These are phyloP conservation scores for Cynopterus brachyotis DNA, from an alignment of 2,113 vertebrate genomes.

Conservation along the genomic window DNA sequence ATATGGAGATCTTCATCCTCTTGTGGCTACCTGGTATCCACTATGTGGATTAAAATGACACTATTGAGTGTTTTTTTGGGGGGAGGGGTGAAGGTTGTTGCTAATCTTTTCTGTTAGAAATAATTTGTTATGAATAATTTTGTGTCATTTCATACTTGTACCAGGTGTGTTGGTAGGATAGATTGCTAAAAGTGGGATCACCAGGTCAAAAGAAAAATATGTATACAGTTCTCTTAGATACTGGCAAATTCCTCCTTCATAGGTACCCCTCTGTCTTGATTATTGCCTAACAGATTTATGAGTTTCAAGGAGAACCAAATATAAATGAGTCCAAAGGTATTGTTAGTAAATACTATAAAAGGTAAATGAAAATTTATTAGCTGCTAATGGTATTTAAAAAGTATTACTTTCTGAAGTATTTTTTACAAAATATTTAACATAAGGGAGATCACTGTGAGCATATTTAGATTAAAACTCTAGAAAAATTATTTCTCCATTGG, in stretches of 20 bases:
- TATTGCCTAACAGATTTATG: neutral
- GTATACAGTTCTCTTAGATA: neutral
- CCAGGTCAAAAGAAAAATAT: neutral
- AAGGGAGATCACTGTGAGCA: neutral
- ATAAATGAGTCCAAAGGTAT: neutral
- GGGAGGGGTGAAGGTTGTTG: neutral
- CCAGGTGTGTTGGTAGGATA: neutral
- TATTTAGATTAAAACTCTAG: neutral
- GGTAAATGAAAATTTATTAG: neutral
- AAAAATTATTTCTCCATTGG: neutral
- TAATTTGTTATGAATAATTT: neutral
- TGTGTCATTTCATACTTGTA: neutral
- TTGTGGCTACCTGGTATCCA: neutral
- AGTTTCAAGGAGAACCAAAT: neutral
- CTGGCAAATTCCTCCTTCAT: neutral
- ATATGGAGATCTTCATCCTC: neutral
- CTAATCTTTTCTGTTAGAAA: conserved; percentile 36
- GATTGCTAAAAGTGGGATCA: neutral
- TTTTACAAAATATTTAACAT: neutral
- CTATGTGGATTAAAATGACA: neutral
- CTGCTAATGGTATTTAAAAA: neutral
- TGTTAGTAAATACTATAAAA: neutral
- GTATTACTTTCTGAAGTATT: neutral
- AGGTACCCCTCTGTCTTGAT: neutral
- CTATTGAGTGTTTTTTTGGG: neutral